These are phyloP conservation scores for Pteropus rufus DNA, from an alignment of 2,797 vertebrate genomes.

Conservation along the genomic window DNA sequence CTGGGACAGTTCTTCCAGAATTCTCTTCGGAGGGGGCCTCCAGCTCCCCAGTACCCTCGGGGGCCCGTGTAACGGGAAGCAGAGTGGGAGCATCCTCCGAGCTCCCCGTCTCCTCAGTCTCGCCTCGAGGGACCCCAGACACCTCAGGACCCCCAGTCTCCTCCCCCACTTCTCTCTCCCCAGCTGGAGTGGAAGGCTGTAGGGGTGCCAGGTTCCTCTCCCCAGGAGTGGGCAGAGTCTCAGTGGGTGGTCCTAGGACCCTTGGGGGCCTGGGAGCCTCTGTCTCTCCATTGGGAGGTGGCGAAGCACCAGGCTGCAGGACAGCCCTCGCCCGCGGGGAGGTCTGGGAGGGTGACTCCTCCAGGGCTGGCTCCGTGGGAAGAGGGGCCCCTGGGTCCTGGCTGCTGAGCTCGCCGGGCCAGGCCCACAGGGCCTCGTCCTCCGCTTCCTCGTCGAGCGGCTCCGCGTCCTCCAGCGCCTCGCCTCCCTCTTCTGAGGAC, in stretches of 20 bases:
- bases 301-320: not conserved
- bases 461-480: slow-evolving; percentile 36
- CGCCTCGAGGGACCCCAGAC: slow-evolving; percentile 63
- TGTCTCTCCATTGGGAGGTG: not conserved
- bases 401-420: slow-evolving; percentile 56
- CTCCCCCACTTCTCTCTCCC: slow-evolving; percentile 53
- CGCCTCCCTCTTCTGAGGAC: slow-evolving; percentile 58
- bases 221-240: slow-evolving; percentile 14
- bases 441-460: slow-evolving; percentile 37
- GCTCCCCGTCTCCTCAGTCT: slow-evolving; percentile 62
- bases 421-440: slow-evolving; percentile 49
- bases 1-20: slow-evolving; percentile 61
- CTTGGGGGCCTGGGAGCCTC: slow-evolving; percentile 38
- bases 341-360: not conserved
- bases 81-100: slow-evolving; percentile 54
- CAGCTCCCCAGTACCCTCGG: slow-evolving; percentile 57
- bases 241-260: slow-evolving; percentile 40
- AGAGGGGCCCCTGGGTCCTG: not conserved
- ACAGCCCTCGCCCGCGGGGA: not conserved
- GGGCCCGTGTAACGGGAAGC: slow-evolving; percentile 27
- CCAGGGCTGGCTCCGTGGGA: not conserved
- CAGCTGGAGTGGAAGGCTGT: not conserved
- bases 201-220: slow-evolving; percentile 14
- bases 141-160: not conserved
- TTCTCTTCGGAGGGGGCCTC: slow-evolving; percentile 66